Evolutionary conservation across 2,888 invertebrate species (phyloP), one percentile per base, ranked within the genome.

Genomic region (Coelogynopora nodosa): DNA sequence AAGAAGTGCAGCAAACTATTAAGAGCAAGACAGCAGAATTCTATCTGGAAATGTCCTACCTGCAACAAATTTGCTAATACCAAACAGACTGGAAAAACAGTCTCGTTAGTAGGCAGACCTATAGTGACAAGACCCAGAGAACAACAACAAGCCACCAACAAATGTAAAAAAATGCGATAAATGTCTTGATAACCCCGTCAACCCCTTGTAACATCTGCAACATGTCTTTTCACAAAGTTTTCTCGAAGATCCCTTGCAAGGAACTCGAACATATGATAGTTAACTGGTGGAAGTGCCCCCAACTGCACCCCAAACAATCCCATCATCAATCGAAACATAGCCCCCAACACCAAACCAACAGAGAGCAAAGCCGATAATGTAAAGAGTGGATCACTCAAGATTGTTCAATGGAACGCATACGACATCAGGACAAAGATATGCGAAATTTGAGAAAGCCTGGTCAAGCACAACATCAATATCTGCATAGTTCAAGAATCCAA

Each of bases 321-420:
- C 2, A 74, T n/a, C 74, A 74, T 74, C 74, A 74, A 23, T 26
- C 27, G 74, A 10, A 74, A 74, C 23, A 26, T 26, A 74, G 5
- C 74, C 5, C 74, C 74, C 23, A 74, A 2, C 74, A 74, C 74
- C 74, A 74, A 74, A 74, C 74, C 74, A 13, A n/a, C 23, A 26
- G 74, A 74, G 18, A 74, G 23, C 18, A 74, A 74, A 74, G 74
- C 74, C 74, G 27, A 74, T 2, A n/a, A 74, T 26, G 74, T 74
- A 10, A 74, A 26, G 27, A 74, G 74, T 2, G 74, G 74, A 74
- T 74, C 74, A n/a, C 74, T 87, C 28, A 82, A 84, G 27, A 84
- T 88, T 67, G 86, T 87, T 85, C 88, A 89, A 30, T 88, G 88
- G 88, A 88, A 89, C 84, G 88, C 88, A 74, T 85, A 88, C 31